These are phyloP conservation scores for Harpalus rufipes DNA, from an alignment of 2,888 invertebrate species.

Conservation along the genomic window DNA sequence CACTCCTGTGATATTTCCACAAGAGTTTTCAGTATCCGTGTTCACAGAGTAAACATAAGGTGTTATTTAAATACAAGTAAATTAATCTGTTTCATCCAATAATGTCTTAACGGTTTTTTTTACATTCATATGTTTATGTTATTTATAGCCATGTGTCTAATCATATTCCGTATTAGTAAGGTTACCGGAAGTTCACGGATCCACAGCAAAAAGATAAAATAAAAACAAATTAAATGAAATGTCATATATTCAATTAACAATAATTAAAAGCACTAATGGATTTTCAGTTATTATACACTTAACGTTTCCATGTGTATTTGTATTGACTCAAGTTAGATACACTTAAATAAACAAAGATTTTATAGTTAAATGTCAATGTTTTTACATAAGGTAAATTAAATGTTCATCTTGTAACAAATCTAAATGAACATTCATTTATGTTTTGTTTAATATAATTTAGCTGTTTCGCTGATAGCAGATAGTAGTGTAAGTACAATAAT, in stretches of 20 bases:
- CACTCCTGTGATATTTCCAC: too few relatives aligned
- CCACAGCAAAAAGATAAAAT: neutral
- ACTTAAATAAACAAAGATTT: constrained; percentile 6
- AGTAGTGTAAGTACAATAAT: constrained; percentile 5
- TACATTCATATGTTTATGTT: too few relatives aligned
- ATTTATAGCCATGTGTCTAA: too few relatives aligned
- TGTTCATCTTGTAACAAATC: constrained; percentile 21
- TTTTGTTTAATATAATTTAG: constrained; percentile 44
- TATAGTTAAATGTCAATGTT: constrained; percentile 36
- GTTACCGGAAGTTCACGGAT: neutral
- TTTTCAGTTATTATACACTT: neutral
- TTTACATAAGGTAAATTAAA: constrained; percentile 23
- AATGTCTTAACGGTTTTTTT: too few relatives aligned
- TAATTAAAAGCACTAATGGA: constrained; percentile 12
- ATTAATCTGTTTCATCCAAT: too few relatives aligned
- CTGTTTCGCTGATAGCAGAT: constrained; percentile 4
- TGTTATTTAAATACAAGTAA: too few relatives aligned
- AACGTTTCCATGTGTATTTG: neutral
- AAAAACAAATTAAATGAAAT: constrained; percentile 10
- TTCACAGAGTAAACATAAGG: too few relatives aligned
- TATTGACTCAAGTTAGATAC: neutral
- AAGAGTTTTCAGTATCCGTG: too few relatives aligned
- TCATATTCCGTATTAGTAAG: too few relatives aligned
- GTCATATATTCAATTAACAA: constrained; percentile 13
- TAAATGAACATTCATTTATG: constrained; percentile 24